Evolutionary conservation across 2,113 vertebrate species (phyloP).

Genomic region (Megalops atlanticus): DNA sequence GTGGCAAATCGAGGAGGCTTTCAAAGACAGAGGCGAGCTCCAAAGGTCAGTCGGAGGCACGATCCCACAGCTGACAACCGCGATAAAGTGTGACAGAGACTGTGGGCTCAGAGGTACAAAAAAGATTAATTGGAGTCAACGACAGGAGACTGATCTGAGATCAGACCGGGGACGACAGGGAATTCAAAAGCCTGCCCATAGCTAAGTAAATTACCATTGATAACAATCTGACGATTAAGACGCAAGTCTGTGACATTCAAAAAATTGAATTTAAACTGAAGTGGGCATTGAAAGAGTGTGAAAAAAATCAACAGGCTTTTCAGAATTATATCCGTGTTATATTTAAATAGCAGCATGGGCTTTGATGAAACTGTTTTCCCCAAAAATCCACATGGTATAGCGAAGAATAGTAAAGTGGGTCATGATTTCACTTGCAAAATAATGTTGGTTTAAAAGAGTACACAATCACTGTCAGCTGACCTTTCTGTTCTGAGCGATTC

Average conservation of each 20-base stretch:
- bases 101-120: neutral
- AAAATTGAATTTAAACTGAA: neutral
- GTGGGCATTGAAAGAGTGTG: neutral
- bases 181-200: constrained; percentile 3
- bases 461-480: constrained; percentile 8
- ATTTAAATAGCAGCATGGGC: neutral
- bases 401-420: neutral
- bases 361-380: no score
- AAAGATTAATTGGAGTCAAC: constrained; percentile 22
- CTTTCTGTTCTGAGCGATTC: neutral
- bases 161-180: constrained; percentile 6
- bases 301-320: neutral
- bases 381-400: neutral
- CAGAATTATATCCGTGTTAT: neutral
- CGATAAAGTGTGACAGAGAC: neutral
- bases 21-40: constrained; percentile 5
- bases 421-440: constrained; percentile 24
- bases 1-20: neutral
- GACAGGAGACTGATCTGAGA: constrained; percentile 18
- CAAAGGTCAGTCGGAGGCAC: constrained; percentile 20
- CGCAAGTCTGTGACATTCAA: neutral
- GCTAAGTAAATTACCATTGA: constrained; percentile 3
- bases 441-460: constrained; percentile 22
- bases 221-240: neutral
- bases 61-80: constrained; percentile 10